phyloP scores from a whole-genome alignment of 2,113 vertebrate genomes.

The Zapus hudsonius region DNA sequence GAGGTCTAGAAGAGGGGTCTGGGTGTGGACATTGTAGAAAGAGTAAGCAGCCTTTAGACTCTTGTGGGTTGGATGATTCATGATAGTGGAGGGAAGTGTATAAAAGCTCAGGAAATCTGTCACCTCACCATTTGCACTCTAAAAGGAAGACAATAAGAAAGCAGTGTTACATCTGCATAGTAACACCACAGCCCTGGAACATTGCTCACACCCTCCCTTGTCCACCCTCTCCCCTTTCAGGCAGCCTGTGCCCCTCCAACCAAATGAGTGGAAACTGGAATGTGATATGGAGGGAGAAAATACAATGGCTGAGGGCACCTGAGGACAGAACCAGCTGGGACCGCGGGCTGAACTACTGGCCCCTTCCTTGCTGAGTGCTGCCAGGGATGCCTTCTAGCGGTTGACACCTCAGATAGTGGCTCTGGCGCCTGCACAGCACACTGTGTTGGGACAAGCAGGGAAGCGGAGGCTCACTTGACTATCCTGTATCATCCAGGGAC shows the following conservation, averaged over 20 bases:
- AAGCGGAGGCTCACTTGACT: neutral
- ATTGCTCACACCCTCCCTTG: neutral
- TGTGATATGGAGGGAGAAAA: neutral
- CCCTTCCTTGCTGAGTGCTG: neutral
- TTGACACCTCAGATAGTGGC: neutral
- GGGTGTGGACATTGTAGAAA: conserved; percentile 99
- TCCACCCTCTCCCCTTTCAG: too few species aligned
- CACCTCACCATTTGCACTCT: conserved; percentile 91
- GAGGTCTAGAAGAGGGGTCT: conserved; percentile 94
- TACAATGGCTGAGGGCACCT: neutral
- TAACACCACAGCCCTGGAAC: accelerated
- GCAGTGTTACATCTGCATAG: neutral
- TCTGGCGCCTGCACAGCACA: neutral
- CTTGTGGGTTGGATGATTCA: conserved; percentile 98
- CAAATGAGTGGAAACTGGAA: neutral
- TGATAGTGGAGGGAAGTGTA: conserved; percentile 98
- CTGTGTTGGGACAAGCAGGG: neutral
- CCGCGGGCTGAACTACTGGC: neutral
- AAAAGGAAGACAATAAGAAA: conserved; percentile 53
- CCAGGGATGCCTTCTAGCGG: neutral
- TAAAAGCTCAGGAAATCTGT: conserved; percentile 99
- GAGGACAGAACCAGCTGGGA: neutral
- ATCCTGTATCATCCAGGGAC: neutral
- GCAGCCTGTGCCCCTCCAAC: neutral
- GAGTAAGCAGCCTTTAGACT: conserved; percentile 99